A percentile compares a stretch with the other conserved stretches of the same genome.
phyloP scores from a whole-genome alignment of 2,797 vertebrate species.

The Chromis chromis region DNA sequence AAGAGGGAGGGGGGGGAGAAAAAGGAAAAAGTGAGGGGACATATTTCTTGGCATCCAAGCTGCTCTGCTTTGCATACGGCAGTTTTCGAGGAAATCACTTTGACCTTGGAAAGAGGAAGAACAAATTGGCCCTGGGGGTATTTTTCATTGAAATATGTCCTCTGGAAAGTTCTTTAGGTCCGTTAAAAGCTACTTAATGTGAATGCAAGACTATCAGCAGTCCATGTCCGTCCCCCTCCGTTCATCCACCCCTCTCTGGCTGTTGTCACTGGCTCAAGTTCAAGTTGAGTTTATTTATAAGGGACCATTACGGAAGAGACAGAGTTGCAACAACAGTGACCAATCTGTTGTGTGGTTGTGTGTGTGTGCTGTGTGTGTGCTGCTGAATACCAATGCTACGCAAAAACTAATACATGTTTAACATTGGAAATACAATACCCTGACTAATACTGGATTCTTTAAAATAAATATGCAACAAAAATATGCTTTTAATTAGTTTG shows the following conservation, averaged over 20 bases:
- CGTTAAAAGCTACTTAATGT: constrained; percentile 44
- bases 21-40: background rate
- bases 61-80: constrained; percentile 13
- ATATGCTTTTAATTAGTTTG: background rate
- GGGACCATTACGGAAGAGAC: constrained; percentile 39
- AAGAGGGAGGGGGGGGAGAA: background rate
- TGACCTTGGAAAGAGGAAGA: constrained; percentile 42
- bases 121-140: constrained; percentile 37
- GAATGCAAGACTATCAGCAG: constrained; percentile 35
- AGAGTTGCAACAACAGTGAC: constrained; percentile 14
- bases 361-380: background rate
- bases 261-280: constrained; percentile 52
- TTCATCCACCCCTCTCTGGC: constrained; percentile 24
- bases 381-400: background rate
- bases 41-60: constrained; percentile 42
- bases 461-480: background rate
- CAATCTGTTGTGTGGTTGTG: constrained; percentile 3
- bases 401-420: background rate
- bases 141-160: constrained; percentile 45
- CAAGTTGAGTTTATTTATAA: constrained; percentile 56
- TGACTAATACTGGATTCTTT: background rate
- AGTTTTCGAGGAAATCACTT: constrained; percentile 31
- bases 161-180: constrained; percentile 30
- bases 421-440: background rate
- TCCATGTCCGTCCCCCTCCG: constrained; percentile 7